A percentile compares a stretch with the other conserved stretches of the same genome.
These are phyloP conservation scores for Myzus persicae DNA, from an alignment of 1,140 invertebrate genomes.

Conservation along the genomic window DNA sequence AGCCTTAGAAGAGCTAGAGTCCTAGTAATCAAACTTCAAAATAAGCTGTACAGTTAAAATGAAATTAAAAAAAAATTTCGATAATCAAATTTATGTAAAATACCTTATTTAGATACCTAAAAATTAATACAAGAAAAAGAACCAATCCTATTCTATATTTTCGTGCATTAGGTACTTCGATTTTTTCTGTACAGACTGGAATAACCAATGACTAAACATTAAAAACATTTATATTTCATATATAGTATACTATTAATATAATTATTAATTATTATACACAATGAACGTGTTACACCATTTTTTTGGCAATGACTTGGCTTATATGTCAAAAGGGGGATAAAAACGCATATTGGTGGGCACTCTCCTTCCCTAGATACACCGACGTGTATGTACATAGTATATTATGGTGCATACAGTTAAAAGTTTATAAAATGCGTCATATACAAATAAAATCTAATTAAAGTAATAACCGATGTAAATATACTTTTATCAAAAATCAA, in stretches of 20 bases:
- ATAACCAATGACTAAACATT: too few species aligned
- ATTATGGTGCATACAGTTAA: background rate
- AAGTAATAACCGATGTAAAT: background rate
- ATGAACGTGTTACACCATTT: background rate
- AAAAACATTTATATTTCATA: too few species aligned
- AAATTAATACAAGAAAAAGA: background rate
- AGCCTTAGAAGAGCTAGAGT: background rate
- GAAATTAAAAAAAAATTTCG: background rate
- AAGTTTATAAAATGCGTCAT: background rate
- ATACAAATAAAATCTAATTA: background rate
- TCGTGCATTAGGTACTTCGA: background rate
- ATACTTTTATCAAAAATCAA: background rate
- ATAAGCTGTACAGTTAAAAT: background rate
- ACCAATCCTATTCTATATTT: background rate
- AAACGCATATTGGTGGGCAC: background rate
- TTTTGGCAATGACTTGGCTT: background rate
- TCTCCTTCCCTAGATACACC: background rate
- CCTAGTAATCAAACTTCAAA: background rate
- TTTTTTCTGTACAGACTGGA: background rate
- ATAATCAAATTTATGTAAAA: background rate
- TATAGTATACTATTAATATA: too few species aligned
- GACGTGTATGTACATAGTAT: background rate
- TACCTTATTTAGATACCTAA: background rate
- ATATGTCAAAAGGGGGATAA: background rate
- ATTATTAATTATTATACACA: too few species aligned